Evolutionary conservation across 2,888 invertebrate species (phyloP), one percentile per base, ranked within the genome.

Genomic region (Therioaphis trifolii): DNA sequence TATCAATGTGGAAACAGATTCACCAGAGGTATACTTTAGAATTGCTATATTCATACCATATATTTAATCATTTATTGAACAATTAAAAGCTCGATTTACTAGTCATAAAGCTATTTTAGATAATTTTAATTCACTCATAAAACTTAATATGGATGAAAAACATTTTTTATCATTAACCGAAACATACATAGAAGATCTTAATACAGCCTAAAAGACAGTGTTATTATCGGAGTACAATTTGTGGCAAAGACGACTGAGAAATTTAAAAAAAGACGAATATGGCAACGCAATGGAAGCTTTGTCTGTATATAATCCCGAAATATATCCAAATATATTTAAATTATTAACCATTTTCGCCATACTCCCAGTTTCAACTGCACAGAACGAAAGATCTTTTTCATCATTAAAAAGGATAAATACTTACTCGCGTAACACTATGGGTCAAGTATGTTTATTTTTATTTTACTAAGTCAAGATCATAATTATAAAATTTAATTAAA

Each of bases 41-140:
- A 63, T 63, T 18, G 63, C 63, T 63, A 63, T 29, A 63, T 63
- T 63, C 29, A 63, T 63, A 63, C 63, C 63, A 11, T 35, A 66
- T 66, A 35, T 66, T n/a, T 18, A 35, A 66, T n/a, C 35, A n/a
- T 66, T 66, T 66, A 35, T 66, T 63, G 35, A 24, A 11, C n/a
- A 35, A 35, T 35, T n/a, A 27, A 66, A 66, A 66, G 63, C 7
- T 63, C 63, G 29, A 63, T 63, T 29, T 63, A 29, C 63, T 18
- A 29, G 63, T 7, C 63, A 66, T n/a, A 66, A 66, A 35, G 2
- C 35, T 66, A n/a, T 35, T 66, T 35, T 66, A 66, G n/a, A 1
- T 63, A 66, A 66, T 66, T 35, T 66, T 12, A 35, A n/a, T 66
- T 66, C n/a, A 35, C 12, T 66, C n/a, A 35, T 66, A 35, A 66